A percentile compares a stretch with the other conserved stretches of the same genome.
Evolutionary conservation across 2,797 vertebrate species (phyloP).

Genomic region (Epinephelus awoara): DNA sequence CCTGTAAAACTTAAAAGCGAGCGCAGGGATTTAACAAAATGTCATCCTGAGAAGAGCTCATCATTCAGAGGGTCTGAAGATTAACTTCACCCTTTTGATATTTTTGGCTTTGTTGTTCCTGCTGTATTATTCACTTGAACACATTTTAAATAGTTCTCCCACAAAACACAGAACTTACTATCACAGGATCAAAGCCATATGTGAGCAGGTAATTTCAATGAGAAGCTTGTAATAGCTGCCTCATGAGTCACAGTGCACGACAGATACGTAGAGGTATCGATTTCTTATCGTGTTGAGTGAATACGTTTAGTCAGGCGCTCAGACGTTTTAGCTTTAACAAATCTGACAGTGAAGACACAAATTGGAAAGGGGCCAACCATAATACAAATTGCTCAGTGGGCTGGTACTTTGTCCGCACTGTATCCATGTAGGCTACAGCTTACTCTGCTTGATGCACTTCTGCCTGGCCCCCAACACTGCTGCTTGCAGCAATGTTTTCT

Average conservation of each 20-base stretch:
- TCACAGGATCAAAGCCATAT: neutral
- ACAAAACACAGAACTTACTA: neutral
- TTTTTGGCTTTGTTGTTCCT: neutral
- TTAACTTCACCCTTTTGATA: neutral
- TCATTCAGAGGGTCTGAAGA: neutral
- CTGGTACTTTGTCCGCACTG: neutral
- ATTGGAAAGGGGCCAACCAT: neutral
- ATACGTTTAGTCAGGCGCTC: neutral
- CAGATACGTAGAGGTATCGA: neutral
- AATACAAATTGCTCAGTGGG: neutral
- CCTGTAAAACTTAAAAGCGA: constrained; percentile 25
- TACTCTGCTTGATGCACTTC: neutral
- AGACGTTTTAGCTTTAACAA: constrained; percentile 11
- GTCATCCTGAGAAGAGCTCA: neutral
- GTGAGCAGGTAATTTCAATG: neutral
- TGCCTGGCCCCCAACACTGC: neutral
- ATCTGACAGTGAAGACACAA: constrained; percentile 9
- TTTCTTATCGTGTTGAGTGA: neutral
- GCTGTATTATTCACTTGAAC: constrained; percentile 3
- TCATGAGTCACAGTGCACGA: neutral
- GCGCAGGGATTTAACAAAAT: constrained; percentile 16
- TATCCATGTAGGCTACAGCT: neutral
- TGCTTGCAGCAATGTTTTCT: neutral
- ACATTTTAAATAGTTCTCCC: constrained; percentile 1
- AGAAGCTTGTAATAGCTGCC: neutral